Evolutionary conservation across 2,888 invertebrate genomes (phyloP).

Genomic region (Peribatodes rhomboidaria): DNA sequence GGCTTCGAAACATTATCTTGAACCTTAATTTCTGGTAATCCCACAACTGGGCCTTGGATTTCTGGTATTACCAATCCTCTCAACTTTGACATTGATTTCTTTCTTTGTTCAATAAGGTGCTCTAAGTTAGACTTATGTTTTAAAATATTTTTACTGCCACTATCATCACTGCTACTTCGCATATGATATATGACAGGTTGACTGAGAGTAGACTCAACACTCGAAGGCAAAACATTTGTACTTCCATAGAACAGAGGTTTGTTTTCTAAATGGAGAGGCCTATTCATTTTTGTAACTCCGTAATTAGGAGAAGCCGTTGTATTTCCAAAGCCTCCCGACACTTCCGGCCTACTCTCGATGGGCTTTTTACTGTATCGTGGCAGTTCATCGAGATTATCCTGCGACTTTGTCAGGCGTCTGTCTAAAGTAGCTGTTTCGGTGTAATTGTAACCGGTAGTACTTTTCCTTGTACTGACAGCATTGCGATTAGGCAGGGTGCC

Average conservation of each 20-base stretch:
- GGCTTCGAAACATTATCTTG: constrained; percentile 85
- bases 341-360: constrained; percentile 74
- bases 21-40: constrained; percentile 94
- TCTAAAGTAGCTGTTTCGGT: constrained; percentile 74
- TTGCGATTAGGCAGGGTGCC: constrained; percentile 73
- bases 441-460: constrained; percentile 67
- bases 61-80: constrained; percentile 96
- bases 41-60: constrained; percentile 88
- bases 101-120: constrained; percentile 92
- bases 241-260: constrained; percentile 82
- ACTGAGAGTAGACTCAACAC: constrained; percentile 63
- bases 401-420: constrained; percentile 79
- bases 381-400: constrained; percentile 85
- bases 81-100: constrained; percentile 93
- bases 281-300: constrained; percentile 57
- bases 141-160: constrained; percentile 65
- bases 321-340: constrained; percentile 83
- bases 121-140: constrained; percentile 89
- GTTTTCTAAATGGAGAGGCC: constrained; percentile 59
- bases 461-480: constrained; percentile 67
- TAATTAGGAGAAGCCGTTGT: constrained; percentile 57
- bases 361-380: constrained; percentile 72
- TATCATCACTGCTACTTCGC: constrained; percentile 80
- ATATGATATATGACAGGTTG: constrained; percentile 70
- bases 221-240: constrained; percentile 73